Conservation (phyloP, 2,888 invertebrate genomes). For the Drosophila rellima region DNA sequence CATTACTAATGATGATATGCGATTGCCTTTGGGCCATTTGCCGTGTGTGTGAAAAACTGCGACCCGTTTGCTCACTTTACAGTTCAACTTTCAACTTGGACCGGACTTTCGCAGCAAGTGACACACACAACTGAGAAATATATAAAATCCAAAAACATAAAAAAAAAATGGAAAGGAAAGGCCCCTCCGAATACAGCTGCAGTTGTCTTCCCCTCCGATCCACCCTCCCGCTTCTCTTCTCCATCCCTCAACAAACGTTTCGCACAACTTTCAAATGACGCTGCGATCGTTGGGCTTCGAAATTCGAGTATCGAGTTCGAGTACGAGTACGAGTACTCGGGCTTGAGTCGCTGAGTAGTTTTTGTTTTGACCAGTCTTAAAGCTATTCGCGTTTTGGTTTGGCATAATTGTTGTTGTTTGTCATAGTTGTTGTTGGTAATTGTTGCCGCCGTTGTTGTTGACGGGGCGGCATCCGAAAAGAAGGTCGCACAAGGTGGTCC, state of each 20-base stretch:
- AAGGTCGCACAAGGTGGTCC: slow-evolving; percentile 84
- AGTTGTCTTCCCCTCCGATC: slow-evolving; percentile 32
- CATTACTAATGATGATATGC: slow-evolving; percentile 68
- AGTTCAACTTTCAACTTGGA: slow-evolving; percentile 79
- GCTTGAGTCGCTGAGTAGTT: slow-evolving; percentile 42
- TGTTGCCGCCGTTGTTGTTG: slow-evolving; percentile 64
- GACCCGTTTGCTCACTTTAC: slow-evolving; percentile 49
- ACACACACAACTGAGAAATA: slow-evolving; percentile 58
- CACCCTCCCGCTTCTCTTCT: slow-evolving; percentile 23
- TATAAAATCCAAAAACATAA: slow-evolving; percentile 39
- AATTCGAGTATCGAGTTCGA: slow-evolving; percentile 64
- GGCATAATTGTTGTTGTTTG: slow-evolving; percentile 65
- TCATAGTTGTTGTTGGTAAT: slow-evolving; percentile 58
- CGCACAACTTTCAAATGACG: slow-evolving; percentile 74
- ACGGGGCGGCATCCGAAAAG: slow-evolving; percentile 74
- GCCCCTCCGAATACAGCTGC: slow-evolving; percentile 48
- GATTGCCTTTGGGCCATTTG: slow-evolving; percentile 32
- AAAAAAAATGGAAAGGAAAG: slow-evolving; percentile 68
- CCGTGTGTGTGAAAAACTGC: slow-evolving; percentile 59
- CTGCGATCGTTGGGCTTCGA: slow-evolving; percentile 58
- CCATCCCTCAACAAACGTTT: slow-evolving; percentile 53
- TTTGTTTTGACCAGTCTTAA: slow-evolving; percentile 44
- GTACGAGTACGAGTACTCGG: slow-evolving; percentile 37
- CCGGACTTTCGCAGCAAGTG: slow-evolving; percentile 78
- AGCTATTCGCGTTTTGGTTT: slow-evolving; percentile 62